These are phyloP conservation scores for Chlorocebus sabaeus DNA, from an alignment of 2,113 vertebrate genomes.

Conservation along the genomic window DNA sequence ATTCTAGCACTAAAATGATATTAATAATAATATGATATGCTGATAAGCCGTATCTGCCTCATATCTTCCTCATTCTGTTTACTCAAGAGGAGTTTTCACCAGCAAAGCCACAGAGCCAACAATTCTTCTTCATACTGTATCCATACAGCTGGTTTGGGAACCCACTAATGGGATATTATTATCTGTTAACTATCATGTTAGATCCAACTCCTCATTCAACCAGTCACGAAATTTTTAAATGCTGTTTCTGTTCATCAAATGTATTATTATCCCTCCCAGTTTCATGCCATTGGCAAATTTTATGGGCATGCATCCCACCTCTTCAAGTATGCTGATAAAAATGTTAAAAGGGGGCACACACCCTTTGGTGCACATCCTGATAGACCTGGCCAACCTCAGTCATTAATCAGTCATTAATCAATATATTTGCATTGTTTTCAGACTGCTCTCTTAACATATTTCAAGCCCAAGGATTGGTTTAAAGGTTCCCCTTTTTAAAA, in stretches of 20 bases:
- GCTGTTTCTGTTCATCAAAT: conserved; percentile 6
- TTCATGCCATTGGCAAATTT: neutral
- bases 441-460: neutral
- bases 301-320: neutral
- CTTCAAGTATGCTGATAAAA: neutral
- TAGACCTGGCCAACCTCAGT: neutral
- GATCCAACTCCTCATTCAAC: neutral
- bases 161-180: neutral
- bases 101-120: neutral
- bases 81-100: neutral
- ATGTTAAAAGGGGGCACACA: neutral
- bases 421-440: neutral
- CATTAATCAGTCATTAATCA: too few species aligned
- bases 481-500: neutral
- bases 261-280: neutral
- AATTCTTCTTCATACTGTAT: neutral
- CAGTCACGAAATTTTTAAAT: neutral
- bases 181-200: neutral
- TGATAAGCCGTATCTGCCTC: neutral
- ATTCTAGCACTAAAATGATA: neutral
- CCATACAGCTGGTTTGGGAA: neutral
- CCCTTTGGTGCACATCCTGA: neutral
- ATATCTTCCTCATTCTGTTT: neutral
- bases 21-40: neutral
- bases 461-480: neutral